Evolutionary conservation across 2,797 vertebrate genomes (phyloP), one percentile per base, ranked within the genome.

Genomic region (Bradypus variegatus): DNA sequence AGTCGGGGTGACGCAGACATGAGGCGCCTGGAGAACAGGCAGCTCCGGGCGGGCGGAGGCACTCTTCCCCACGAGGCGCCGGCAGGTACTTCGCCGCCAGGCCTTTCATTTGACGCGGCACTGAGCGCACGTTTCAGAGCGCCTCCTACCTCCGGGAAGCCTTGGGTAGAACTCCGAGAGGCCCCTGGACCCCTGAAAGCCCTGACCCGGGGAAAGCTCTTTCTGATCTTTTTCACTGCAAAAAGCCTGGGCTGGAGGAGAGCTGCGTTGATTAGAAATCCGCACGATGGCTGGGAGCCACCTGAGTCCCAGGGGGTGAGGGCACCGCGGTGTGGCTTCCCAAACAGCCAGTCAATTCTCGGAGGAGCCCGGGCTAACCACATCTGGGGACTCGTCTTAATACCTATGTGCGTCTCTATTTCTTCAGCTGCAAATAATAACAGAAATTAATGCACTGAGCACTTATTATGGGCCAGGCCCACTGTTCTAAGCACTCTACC

Each of bases 181-280:
- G 73, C 16, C 25, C 2, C 10, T 6, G 58, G 38, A 50, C 27
- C 33, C n/a, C 2, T 18, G 50, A 48, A 38, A 64, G 36, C 48
- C 23, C 92, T 65, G n/a, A 18, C 3, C 53, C 36, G 13, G 81
- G 50, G 53, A 89, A 70, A 33, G 36, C 50, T 88, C 53, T 83
- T 78, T 62, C 55, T 70, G 36, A 41, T n/a, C 36, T n/a, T 86
- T 81, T 50, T 76, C 45, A 55, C 33, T 72, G 41, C 73, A 77
- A 77, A 69, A 75, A 83, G 36, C 89, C 3, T 4, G 69, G 64
- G 69, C 15, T 64, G 60, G 69, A 65, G 50, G 48, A 50, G 75
- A 94, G 41, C 65, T 0, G 0, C 0, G 0, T 31, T 11, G 73
- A 50, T 79, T 50, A 81, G 60, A 45, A 64, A 25, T 23, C 5